Conservation (phyloP, 2,113 vertebrate species). For the Hippocampus mohnikei region DNA sequence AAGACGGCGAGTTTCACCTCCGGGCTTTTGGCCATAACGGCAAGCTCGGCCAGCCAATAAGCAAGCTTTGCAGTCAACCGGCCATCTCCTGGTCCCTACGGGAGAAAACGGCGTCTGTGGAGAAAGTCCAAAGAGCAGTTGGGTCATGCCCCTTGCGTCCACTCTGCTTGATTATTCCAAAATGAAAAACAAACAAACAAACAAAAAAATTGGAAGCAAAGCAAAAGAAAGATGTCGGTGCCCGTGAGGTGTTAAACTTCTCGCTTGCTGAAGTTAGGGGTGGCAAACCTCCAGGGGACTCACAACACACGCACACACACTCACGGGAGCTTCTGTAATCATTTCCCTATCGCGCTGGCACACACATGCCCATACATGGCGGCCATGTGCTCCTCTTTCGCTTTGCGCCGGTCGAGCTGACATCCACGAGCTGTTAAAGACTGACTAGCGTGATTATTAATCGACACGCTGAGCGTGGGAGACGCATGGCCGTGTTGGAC, state of each 20-base stretch:
- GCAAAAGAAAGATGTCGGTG: background rate
- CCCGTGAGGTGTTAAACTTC: background rate
- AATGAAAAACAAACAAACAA: background rate
- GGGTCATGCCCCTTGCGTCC: too few relatives aligned
- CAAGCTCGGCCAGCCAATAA: constrained; percentile 43
- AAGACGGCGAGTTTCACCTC: constrained; percentile 94
- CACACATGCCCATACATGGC: constrained; percentile 41
- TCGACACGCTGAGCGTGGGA: background rate
- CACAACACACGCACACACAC: background rate
- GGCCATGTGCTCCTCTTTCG: background rate
- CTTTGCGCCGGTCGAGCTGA: background rate
- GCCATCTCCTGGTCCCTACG: constrained; percentile 40
- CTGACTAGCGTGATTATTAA: background rate
- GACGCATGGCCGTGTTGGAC: background rate
- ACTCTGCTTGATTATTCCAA: too few relatives aligned
- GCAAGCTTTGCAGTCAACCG: constrained; percentile 50
- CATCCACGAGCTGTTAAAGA: background rate
- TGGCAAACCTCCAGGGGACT: background rate
- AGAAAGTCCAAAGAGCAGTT: constrained; percentile 5
- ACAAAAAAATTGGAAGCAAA: background rate
- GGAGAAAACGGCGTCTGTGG: constrained; percentile 38
- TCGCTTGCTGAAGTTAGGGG: background rate
- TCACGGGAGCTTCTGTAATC: background rate
- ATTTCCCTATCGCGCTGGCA: constrained; percentile 16
- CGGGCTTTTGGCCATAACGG: constrained; percentile 87